These are phyloP conservation scores for Troilus luridus DNA, from an alignment of 2,888 invertebrate species.

Conservation along the genomic window DNA sequence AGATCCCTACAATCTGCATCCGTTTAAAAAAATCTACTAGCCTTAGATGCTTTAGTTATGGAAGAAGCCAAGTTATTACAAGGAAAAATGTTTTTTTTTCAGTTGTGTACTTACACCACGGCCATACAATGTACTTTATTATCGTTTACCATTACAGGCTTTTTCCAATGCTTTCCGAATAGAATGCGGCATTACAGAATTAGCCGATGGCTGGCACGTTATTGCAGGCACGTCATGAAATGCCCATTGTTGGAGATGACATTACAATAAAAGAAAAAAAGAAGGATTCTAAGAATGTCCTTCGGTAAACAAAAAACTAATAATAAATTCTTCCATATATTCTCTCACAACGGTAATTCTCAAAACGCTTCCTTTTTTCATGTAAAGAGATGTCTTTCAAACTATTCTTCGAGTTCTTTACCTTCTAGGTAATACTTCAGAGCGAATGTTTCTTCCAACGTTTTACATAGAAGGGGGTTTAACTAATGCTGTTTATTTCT, in stretches of 20 bases:
- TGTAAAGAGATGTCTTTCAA: not conserved
- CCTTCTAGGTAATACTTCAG: not conserved
- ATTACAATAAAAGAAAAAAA: not conserved
- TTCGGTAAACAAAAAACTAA: not conserved
- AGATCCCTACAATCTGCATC: no score
- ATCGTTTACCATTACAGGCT: not conserved
- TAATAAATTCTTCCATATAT: not conserved
- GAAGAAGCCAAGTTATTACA: no score
- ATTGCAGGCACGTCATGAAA: not conserved
- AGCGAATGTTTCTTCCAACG: not conserved
- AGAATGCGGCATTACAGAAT: not conserved
- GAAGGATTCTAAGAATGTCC: not conserved
- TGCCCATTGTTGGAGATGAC: not conserved
- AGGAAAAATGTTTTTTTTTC: no score
- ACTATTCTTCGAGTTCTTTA: not conserved
- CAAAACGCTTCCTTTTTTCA: not conserved
- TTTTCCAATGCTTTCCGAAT: not conserved
- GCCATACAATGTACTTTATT: not conserved
- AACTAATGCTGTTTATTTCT: no score
- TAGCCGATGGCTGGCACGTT: not conserved
- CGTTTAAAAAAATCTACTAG: no score
- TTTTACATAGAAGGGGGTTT: no score
- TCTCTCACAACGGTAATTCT: not conserved
- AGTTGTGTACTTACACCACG: no score
- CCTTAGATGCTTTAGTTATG: no score